Percentiles rank a stretch among this genome's conserved stretches.
These are phyloP conservation scores for Pollenia griseotomentosa DNA, from an alignment of 2,888 invertebrate species.

Conservation along the genomic window DNA sequence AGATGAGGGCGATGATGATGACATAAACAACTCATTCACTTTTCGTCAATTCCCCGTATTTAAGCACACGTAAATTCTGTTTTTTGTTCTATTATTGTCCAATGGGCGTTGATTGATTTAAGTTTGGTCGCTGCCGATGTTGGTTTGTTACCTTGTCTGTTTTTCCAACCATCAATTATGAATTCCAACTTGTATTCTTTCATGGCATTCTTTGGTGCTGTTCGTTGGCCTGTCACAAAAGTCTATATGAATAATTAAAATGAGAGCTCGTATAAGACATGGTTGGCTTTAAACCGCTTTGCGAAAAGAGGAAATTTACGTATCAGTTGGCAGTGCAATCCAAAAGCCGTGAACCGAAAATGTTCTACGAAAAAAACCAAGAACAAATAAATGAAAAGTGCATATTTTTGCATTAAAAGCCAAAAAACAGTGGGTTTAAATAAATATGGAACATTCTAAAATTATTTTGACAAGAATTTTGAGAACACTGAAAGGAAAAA, in stretches of 20 bases:
- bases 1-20: conserved; percentile 23
- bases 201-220: conserved; percentile 32
- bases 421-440: not conserved
- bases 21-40: conserved; percentile 63
- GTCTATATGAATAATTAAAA: conserved; percentile 63
- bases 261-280: conserved; percentile 25
- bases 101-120: conserved; percentile 63
- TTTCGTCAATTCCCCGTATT: conserved; percentile 20
- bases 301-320: conserved; percentile 13
- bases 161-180: conserved; percentile 54
- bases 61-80: conserved; percentile 11
- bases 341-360: conserved; percentile 14
- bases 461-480: too few relatives aligned
- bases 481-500: too few relatives aligned
- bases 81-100: conserved; percentile 42
- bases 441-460: too few relatives aligned
- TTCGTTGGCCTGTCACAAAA: conserved; percentile 39
- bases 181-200: not conserved
- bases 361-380: not conserved
- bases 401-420: not conserved
- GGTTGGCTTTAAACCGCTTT: conserved; percentile 15
- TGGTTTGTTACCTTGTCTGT: conserved; percentile 14
- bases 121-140: conserved; percentile 26
- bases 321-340: conserved; percentile 4
- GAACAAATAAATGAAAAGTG: conserved; percentile 1